These are phyloP conservation scores for Hirtodrosophila alboralis DNA, from an alignment of 2,888 invertebrate species.

Conservation along the genomic window DNA sequence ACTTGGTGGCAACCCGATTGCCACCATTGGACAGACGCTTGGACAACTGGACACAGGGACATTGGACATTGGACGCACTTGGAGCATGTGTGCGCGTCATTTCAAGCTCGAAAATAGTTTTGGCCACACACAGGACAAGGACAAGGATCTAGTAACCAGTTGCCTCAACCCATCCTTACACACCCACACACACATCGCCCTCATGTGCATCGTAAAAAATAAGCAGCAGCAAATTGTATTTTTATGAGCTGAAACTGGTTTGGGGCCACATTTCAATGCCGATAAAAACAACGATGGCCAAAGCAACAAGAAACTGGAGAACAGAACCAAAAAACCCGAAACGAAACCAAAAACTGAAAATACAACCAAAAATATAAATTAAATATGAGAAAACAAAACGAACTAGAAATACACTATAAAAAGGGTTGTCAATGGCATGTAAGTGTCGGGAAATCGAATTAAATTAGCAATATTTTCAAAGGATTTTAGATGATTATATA, in stretches of 20 bases:
- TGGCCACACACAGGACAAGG: slow-evolving; percentile 45
- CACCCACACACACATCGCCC: slow-evolving; percentile 62
- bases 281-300: slow-evolving; percentile 73
- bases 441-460: too few relatives aligned
- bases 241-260: slow-evolving; percentile 83
- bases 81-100: slow-evolving; percentile 76
- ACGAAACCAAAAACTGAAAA: slow-evolving; percentile 33
- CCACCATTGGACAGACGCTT: slow-evolving; percentile 46
- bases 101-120: slow-evolving; percentile 75
- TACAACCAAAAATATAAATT: slow-evolving; percentile 7
- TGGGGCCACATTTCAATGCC: slow-evolving; percentile 81
- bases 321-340: too few relatives aligned
- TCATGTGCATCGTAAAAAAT: slow-evolving; percentile 79
- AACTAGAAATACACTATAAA: slow-evolving; percentile 1
- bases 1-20: slow-evolving; percentile 67
- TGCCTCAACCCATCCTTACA: too few relatives aligned
- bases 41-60: slow-evolving; percentile 48
- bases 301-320: slow-evolving; percentile 23
- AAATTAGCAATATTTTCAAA: too few relatives aligned
- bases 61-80: slow-evolving; percentile 69
- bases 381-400: slow-evolving; percentile 48
- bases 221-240: slow-evolving; percentile 83
- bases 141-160: too few relatives aligned
- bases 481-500: too few relatives aligned
- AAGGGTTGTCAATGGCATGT: too few relatives aligned